Base-by-base conservation (phyloP, 2,888 invertebrate genomes). In the Ryuthela nishihirai region DNA sequence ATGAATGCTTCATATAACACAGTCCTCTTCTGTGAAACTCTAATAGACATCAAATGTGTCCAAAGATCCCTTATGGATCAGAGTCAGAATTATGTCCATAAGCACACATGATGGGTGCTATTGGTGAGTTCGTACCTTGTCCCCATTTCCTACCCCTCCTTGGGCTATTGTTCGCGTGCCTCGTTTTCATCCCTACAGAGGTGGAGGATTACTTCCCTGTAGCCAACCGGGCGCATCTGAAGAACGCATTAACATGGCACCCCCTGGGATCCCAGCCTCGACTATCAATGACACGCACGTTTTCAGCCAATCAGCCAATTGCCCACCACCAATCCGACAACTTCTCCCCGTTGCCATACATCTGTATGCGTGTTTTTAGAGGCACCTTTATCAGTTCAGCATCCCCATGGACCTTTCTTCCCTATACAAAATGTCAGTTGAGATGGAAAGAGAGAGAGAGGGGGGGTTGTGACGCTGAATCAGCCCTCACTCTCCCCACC, bases 211-310 rank as follows among this genome's bases (percentile, higher is more conserved):
- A n/a, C n/a, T n/a, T n/a, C n/a, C n/a, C n/a, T n/a, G n/a, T 58
- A 58, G 52, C 56, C 56, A 58, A 58, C 56, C 50, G 40, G 50
- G 40, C 45, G 56, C 49, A 46, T 56, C 45, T 49, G 50, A 36
- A 50, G 50, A 58, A 58, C 56, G 52, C 52, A 58, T 58, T 58
- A 58, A 58, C 56, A 58, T 58, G 49, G 20, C 35, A 38, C 42
- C 35, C 20, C 35, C 26, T 29, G 17, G 9, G 15, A 35, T 44
- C 7, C 29, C n/a, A n/a, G n/a, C n/a, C n/a, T n/a, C 18, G 29
- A 40, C 45, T 56, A 56, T 56, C 49, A 56, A 56, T 56, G 50
- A 49, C 15, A 10, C 56, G 52, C 56, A 50, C 52, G 50, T 56
- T 58, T 50, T 46, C 46, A 29, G 32, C 56, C 56, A 58, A 58